Percentiles rank a stretch among this genome's conserved stretches.
These are phyloP conservation scores for Porites cylindrica DNA, from an alignment of 92 coral and sea anemone genomes.

Conservation along the genomic window DNA sequence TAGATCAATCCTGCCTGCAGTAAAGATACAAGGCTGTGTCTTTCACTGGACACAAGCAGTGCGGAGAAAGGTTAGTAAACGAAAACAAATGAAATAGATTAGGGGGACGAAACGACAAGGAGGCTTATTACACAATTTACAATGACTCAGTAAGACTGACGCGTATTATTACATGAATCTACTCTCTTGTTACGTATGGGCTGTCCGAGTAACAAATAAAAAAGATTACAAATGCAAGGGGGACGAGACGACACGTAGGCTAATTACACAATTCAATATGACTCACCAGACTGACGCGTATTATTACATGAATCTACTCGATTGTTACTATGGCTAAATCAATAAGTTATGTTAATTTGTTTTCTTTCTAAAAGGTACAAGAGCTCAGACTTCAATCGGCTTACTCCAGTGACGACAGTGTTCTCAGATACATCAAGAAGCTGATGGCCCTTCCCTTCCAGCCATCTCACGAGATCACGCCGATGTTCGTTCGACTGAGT, in stretches of 20 bases:
- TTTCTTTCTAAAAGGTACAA: constrained; percentile 5
- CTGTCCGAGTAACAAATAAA: too few relatives aligned
- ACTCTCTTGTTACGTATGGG: too few relatives aligned
- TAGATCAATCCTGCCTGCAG: too few relatives aligned
- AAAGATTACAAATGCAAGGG: background rate
- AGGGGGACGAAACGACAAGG: too few relatives aligned
- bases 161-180: too few relatives aligned
- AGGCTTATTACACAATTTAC: too few relatives aligned
- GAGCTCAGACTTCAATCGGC: constrained; percentile 25
- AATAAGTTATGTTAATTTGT: constrained; percentile 1
- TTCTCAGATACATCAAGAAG: constrained; percentile 13
- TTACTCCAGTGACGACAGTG: constrained; percentile 2
- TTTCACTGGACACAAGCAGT: too few relatives aligned
- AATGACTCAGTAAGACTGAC: too few relatives aligned
- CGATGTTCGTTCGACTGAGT: background rate
- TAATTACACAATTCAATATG: background rate
- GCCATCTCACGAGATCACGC: constrained; percentile 3
- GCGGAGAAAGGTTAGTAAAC: too few relatives aligned
- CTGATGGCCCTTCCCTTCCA: constrained; percentile 50
- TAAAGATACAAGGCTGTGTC: too few relatives aligned
- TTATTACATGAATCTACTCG: background rate
- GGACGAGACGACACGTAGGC: background rate
- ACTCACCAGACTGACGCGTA: background rate
- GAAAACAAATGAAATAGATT: background rate
- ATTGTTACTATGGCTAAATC: background rate